Percentiles rank a stretch among this genome's conserved stretches.
Conservation (phyloP, 2,888 invertebrate genomes). For the Podotricha telesiphe region DNA sequence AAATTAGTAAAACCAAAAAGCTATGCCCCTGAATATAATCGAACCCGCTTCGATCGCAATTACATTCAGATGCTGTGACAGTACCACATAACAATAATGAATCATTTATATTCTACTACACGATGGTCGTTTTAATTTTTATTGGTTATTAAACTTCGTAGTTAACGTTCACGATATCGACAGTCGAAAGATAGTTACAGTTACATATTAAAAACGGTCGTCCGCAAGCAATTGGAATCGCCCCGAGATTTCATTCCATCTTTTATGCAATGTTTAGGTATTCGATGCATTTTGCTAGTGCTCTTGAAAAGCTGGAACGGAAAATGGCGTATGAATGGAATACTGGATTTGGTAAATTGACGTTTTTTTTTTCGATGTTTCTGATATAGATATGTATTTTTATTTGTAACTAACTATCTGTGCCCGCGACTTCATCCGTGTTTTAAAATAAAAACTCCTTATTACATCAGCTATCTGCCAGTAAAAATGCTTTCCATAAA, state of each 20-base stretch:
- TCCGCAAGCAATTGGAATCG: slow-evolving; percentile 11
- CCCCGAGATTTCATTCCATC: background rate
- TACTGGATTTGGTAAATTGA: slow-evolving; percentile 5
- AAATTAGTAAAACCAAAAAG: too few species aligned
- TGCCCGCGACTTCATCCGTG: too few species aligned
- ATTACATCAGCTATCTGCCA: too few species aligned
- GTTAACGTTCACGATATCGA: slow-evolving; percentile 4
- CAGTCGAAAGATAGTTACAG: background rate
- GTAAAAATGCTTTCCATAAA: too few species aligned
- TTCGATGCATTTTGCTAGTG: slow-evolving; percentile 20
- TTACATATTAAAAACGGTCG: background rate
- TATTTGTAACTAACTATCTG: too few species aligned
- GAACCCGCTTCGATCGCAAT: background rate
- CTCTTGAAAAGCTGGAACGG: slow-evolving; percentile 4
- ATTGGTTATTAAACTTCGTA: background rate
- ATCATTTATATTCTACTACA: slow-evolving; percentile 1
- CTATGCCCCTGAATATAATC: too few species aligned
- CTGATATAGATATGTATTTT: too few species aligned
- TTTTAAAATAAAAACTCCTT: too few species aligned
- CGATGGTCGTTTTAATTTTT: slow-evolving; percentile 1
- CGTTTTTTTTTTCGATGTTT: background rate
- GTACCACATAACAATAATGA: background rate
- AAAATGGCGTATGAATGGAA: slow-evolving; percentile 21
- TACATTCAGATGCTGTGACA: background rate
- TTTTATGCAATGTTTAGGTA: slow-evolving; percentile 13